Evolutionary conservation across 2,888 invertebrate genomes (phyloP).

Genomic region (Bembecia ichneumoniformis): DNA sequence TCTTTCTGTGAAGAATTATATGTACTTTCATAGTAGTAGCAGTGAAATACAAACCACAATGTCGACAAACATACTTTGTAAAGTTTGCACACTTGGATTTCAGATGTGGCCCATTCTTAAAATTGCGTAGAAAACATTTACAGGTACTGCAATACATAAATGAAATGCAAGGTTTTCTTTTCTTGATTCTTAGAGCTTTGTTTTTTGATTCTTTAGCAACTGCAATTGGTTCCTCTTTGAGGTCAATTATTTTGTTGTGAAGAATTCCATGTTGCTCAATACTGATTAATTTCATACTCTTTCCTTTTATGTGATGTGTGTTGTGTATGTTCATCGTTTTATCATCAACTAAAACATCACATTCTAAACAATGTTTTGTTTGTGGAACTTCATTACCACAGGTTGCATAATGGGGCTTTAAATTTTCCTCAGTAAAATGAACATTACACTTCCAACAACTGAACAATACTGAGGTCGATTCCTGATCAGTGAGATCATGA

Average conservation of each 20-base stretch:
- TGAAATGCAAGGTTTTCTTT: constrained; percentile 1
- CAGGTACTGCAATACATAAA: constrained; percentile 32
- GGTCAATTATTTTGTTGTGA: neutral
- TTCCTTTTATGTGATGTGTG: constrained; percentile 5
- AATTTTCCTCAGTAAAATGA: constrained; percentile 35
- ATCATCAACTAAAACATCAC: constrained; percentile 38
- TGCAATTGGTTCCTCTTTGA: neutral
- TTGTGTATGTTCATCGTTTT: constrained; percentile 10
- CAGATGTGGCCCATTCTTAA: constrained; percentile 22
- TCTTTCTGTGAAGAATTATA: constrained; percentile 25
- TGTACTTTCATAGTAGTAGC: constrained; percentile 24
- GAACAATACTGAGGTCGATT: constrained; percentile 25
- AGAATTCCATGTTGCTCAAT: constrained; percentile 15
- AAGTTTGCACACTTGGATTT: constrained; percentile 26
- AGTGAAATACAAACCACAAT: constrained; percentile 42
- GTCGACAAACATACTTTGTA: constrained; percentile 25
- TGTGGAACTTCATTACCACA: constrained; percentile 25
- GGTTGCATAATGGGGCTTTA: constrained; percentile 24
- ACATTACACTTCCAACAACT: constrained; percentile 40
- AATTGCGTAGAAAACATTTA: constrained; percentile 29
- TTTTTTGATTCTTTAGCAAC: neutral
- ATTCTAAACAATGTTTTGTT: constrained; percentile 33
- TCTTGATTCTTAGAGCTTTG: neutral
- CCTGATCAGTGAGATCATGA: constrained; percentile 21
- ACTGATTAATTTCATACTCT: constrained; percentile 20